Conservation (phyloP, 2,113 vertebrate species). For the Zapornia atra region DNA sequence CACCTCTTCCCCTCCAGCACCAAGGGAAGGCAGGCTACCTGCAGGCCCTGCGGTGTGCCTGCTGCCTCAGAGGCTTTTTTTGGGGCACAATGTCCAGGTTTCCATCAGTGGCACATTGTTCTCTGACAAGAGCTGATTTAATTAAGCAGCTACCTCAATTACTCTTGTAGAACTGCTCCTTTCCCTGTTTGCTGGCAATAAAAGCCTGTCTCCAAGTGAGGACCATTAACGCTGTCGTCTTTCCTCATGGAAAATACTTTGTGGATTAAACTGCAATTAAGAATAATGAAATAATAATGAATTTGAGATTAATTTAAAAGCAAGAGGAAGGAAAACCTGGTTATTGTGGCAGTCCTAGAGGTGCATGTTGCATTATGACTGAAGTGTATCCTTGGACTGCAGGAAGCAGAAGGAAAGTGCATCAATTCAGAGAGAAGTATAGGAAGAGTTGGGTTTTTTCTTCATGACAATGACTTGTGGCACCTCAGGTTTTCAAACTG, state of each 20-base stretch:
- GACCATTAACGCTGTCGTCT: fast-evolving
- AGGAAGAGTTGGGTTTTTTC: neutral
- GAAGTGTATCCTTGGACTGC: neutral
- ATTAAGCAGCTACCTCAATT: neutral
- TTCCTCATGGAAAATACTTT: neutral
- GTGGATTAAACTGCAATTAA: neutral
- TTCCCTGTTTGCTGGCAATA: neutral
- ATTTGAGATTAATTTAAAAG: neutral
- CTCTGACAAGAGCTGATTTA: neutral
- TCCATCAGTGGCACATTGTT: fast-evolving
- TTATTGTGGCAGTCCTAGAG: fast-evolving
- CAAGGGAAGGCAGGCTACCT: fast-evolving
- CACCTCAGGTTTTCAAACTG: fast-evolving
- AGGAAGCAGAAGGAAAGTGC: neutral
- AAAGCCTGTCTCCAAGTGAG: neutral
- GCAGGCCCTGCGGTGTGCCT: no score
- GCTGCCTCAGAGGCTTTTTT: neutral
- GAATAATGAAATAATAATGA: neutral
- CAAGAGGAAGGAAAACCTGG: neutral
- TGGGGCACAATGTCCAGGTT: no score
- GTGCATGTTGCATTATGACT: fast-evolving
- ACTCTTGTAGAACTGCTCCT: neutral
- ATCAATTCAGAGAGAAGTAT: neutral
- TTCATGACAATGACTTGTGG: neutral
- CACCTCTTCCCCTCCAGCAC: neutral